Evolutionary conservation across 2,888 invertebrate species (phyloP).

Genomic region (Lymantria dispar): DNA sequence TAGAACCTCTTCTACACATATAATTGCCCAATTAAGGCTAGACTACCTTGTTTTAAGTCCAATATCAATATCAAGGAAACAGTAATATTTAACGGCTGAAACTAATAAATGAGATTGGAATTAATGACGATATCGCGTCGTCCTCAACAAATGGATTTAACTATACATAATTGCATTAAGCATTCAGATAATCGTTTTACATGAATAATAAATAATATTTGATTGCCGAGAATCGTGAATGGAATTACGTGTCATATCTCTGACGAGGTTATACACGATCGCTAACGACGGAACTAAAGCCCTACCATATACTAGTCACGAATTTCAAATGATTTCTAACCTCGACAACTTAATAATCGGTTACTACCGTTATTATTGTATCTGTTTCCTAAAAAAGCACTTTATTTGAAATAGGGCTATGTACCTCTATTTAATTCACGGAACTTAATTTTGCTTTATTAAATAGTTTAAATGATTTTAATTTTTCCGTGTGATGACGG

Average conservation of each 20-base stretch:
- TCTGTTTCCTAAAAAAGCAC: conserved; percentile 2
- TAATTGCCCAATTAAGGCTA: conserved; percentile 17
- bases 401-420: too few species aligned
- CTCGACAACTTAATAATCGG: conserved; percentile 30
- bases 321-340: conserved; percentile 33
- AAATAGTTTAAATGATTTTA: too few species aligned
- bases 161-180: conserved; percentile 37
- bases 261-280: conserved; percentile 49
- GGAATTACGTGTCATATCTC: conserved; percentile 42
- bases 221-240: conserved; percentile 41
- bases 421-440: too few species aligned
- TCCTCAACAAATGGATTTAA: conserved; percentile 38
- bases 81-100: conserved; percentile 4
- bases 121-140: conserved; percentile 24
- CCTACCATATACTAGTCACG: conserved; percentile 34
- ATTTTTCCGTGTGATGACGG: too few species aligned
- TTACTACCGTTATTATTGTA: conserved; percentile 13
- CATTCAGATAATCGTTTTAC: conserved; percentile 34
- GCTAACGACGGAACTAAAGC: conserved; percentile 32
- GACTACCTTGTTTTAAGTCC: conserved; percentile 1
- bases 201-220: conserved; percentile 31
- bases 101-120: conserved; percentile 16
- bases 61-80: conserved; percentile 18
- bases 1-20: background rate
- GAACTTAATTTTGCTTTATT: too few species aligned